Conservation (phyloP, 2,113 vertebrate species). For the Lates calcarifer region DNA sequence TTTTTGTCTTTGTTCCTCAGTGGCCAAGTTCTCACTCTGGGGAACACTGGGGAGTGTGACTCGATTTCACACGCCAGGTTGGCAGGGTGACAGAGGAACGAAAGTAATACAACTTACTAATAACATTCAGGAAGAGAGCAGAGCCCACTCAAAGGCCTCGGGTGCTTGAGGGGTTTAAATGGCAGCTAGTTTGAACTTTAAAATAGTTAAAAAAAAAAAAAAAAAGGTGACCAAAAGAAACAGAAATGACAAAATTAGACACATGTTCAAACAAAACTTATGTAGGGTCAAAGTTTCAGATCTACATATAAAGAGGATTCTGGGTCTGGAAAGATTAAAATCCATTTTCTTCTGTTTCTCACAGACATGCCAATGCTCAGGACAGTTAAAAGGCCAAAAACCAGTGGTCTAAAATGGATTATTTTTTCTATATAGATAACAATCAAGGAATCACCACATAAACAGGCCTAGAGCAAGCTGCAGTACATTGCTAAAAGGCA, state of each 20-base stretch:
- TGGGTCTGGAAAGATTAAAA: neutral
- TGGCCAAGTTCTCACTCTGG: conserved; percentile 83
- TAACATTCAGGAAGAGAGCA: conserved; percentile 76
- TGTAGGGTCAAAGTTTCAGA: neutral
- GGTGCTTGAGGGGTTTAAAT: conserved; percentile 56
- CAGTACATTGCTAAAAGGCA: neutral
- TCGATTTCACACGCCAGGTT: conserved; percentile 81
- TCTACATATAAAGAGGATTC: neutral
- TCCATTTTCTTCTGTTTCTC: neutral
- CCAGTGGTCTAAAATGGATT: neutral
- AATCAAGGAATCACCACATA: neutral
- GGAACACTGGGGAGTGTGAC: conserved; percentile 82
- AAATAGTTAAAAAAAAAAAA: conserved; percentile 13
- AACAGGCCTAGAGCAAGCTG: conserved; percentile 17
- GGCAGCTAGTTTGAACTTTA: conserved; percentile 52
- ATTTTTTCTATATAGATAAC: neutral
- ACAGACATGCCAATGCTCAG: conserved; percentile 8
- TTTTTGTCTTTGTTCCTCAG: conserved; percentile 86
- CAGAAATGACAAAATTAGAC: too few species aligned
- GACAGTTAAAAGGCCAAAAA: conserved; percentile 18
- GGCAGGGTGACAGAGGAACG: conserved; percentile 78
- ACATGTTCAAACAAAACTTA: conserved; percentile 9
- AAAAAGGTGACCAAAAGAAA: too few species aligned
- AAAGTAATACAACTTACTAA: conserved; percentile 80
- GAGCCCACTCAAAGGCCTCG: conserved; percentile 60